Evolutionary conservation across 2,797 vertebrate genomes (phyloP).

Genomic region (Ficedula albicollis): DNA sequence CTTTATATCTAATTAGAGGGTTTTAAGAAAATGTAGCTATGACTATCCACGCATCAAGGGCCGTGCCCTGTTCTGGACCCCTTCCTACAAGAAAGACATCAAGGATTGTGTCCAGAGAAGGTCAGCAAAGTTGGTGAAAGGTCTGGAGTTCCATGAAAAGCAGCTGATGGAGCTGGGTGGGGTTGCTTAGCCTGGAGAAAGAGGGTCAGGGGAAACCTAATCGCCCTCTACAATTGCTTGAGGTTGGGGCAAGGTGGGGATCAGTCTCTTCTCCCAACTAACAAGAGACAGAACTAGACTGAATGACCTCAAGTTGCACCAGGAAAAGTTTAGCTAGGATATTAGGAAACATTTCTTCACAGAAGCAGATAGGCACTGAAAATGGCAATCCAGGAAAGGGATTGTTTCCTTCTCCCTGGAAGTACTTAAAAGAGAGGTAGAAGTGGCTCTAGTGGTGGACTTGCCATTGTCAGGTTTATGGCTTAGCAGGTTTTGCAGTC

Average conservation of each 20-base stretch:
- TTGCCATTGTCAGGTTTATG: not conserved
- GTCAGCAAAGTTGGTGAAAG: not conserved
- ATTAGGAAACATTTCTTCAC: not conserved
- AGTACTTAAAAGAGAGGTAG: not conserved
- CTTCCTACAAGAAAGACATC: not conserved
- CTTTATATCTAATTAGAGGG: not conserved
- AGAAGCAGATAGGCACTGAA: not conserved
- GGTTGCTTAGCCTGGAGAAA: not conserved
- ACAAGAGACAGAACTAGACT: not conserved
- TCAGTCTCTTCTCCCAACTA: not conserved
- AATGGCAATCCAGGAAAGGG: not conserved
- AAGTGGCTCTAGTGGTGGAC: fast-evolving
- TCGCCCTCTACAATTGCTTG: not conserved
- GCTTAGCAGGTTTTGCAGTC: not conserved
- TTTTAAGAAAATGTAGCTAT: not conserved
- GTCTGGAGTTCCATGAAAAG: not conserved
- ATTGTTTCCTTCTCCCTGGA: not conserved
- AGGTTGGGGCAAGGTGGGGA: fast-evolving
- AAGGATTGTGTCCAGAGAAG: not conserved
- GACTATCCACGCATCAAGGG: not conserved
- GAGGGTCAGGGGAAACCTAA: not conserved
- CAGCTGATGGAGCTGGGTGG: not conserved
- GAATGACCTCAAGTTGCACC: fast-evolving
- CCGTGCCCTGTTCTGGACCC: not conserved
- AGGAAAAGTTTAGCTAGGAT: not conserved